Evolutionary conservation across 2,113 vertebrate species (phyloP).

Genomic region (Bungarus multicinctus): DNA sequence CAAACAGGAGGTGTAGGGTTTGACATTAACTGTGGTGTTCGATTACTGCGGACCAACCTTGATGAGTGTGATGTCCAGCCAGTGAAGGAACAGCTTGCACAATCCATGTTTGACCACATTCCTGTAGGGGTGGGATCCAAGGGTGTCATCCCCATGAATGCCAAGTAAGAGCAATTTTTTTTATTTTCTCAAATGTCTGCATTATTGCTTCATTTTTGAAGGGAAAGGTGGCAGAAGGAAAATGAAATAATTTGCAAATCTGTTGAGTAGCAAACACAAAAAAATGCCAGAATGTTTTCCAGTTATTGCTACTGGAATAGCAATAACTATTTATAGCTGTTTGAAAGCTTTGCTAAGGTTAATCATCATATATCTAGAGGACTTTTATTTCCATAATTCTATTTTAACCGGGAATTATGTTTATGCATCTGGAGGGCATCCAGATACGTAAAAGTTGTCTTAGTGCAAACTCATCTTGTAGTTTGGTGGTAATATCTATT

Average conservation of each 20-base stretch:
- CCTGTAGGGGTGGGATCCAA: conserved; percentile 97
- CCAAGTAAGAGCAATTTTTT: conserved; percentile 80
- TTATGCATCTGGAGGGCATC: background rate
- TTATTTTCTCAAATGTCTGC: background rate
- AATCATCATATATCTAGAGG: background rate
- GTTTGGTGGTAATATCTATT: background rate
- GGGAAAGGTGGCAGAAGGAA: background rate
- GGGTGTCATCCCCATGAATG: conserved; percentile 96
- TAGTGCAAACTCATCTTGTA: background rate
- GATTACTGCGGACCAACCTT: conserved; percentile 91
- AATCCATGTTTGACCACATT: conserved; percentile 97
- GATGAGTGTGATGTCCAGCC: conserved; percentile 96
- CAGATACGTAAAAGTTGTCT: too few relatives aligned
- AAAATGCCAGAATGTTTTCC: background rate
- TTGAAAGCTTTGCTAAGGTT: background rate
- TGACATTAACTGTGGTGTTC: conserved; percentile 97
- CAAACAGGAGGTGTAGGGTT: conserved; percentile 91
- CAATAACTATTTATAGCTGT: too few relatives aligned
- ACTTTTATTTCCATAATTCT: background rate
- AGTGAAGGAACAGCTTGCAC: conserved; percentile 95
- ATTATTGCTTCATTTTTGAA: background rate
- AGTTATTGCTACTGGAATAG: background rate
- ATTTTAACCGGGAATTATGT: background rate
- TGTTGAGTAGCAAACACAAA: background rate
- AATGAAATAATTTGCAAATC: background rate